phyloP scores from a whole-genome alignment of 2,888 invertebrate genomes.

The Vandiemenella viatica region DNA sequence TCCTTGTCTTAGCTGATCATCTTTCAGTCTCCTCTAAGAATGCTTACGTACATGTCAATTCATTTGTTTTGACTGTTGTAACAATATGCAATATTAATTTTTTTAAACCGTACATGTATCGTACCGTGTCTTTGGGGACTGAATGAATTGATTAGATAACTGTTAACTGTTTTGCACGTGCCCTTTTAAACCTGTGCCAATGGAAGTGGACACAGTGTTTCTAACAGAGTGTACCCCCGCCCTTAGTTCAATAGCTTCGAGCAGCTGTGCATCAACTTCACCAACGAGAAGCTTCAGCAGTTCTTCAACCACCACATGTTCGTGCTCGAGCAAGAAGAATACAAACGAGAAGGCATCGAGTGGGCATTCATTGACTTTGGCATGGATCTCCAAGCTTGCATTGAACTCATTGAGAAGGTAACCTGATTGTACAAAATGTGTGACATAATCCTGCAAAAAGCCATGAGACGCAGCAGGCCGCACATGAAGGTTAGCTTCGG shows the following conservation, averaged over 20 bases:
- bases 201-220: not conserved
- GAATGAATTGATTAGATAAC: no score
- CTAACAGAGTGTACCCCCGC: not conserved
- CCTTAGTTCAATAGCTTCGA: slow-evolving; percentile 92
- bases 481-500: not conserved
- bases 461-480: not conserved
- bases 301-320: slow-evolving; percentile 99
- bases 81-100: no score
- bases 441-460: not conserved
- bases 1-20: no score
- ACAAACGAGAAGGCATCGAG: slow-evolving; percentile 90
- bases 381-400: slow-evolving; percentile 96
- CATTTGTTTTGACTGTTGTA: no score
- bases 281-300: slow-evolving; percentile 98
- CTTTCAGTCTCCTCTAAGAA: no score
- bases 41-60: no score
- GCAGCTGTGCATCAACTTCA: slow-evolving; percentile 99
- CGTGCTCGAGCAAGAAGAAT: slow-evolving; percentile 98
- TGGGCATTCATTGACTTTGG: slow-evolving; percentile 99
- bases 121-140: no score
- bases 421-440: slow-evolving; percentile 4
- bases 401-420: slow-evolving; percentile 97
- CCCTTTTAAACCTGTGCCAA: not conserved
- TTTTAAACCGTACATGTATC: no score
- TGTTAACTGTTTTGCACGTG: not conserved